A percentile compares a stretch with the other conserved stretches of the same genome.
phyloP scores from a whole-genome alignment of 2,888 invertebrate species.

The Salticus scenicus region DNA sequence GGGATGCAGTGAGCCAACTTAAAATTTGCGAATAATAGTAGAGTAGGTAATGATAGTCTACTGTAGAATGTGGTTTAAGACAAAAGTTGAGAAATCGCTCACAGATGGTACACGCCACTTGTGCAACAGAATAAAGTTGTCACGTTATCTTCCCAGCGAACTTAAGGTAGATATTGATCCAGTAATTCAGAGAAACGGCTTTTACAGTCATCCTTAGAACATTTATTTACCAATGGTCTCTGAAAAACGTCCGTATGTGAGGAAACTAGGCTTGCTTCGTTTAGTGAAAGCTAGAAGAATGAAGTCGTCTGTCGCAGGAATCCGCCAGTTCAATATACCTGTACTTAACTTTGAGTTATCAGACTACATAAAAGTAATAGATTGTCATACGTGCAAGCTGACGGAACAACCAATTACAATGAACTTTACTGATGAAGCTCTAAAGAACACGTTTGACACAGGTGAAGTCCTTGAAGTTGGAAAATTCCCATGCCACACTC shows the following conservation, averaged over 20 bases:
- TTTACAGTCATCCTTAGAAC: conserved; percentile 62
- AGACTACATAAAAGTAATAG: neutral
- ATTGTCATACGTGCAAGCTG: too few relatives aligned
- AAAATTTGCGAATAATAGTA: conserved; percentile 12
- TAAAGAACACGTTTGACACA: too few relatives aligned
- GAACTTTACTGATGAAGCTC: too few relatives aligned
- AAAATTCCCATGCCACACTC: too few relatives aligned
- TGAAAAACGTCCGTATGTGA: conserved; percentile 31
- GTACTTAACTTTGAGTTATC: conserved; percentile 2
- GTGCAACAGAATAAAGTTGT: conserved; percentile 20
- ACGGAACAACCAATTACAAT: too few relatives aligned
- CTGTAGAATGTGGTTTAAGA: conserved; percentile 8
- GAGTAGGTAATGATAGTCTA: neutral
- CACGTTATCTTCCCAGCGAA: conserved; percentile 27
- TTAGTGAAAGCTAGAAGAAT: neutral
- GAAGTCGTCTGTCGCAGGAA: neutral
- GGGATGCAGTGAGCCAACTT: neutral
- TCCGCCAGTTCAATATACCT: neutral
- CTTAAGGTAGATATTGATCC: conserved; percentile 31
- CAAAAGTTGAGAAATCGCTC: conserved; percentile 11
- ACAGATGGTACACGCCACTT: conserved; percentile 40
- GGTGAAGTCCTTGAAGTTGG: too few relatives aligned
- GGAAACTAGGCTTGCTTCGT: conserved; percentile 19
- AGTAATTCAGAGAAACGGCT: conserved; percentile 67
- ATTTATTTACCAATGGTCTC: conserved; percentile 54